These are phyloP conservation scores for Eumeta japonica DNA, from an alignment of 1,140 invertebrate species.

Conservation along the genomic window DNA sequence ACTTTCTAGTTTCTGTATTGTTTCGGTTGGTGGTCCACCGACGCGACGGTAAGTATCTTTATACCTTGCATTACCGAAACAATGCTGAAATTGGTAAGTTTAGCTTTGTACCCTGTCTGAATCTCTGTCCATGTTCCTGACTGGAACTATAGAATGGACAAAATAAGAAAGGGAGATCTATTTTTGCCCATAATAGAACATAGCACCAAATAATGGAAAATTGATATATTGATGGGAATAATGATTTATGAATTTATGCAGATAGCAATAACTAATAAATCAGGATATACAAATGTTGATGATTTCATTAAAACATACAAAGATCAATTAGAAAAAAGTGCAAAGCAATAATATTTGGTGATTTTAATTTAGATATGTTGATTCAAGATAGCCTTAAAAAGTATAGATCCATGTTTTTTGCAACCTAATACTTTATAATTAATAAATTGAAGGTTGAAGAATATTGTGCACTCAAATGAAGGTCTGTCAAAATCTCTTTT, in stretches of 20 bases:
- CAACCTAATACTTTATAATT: slow-evolving; percentile 3
- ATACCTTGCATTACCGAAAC: too few species aligned
- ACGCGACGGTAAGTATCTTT: too few species aligned
- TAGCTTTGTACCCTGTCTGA: too few species aligned
- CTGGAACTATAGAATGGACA: slow-evolving; percentile 3
- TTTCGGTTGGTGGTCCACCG: too few species aligned
- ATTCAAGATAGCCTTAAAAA: neutral
- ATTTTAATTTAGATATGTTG: too few species aligned
- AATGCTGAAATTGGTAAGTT: too few species aligned
- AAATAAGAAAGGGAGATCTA: slow-evolving; percentile 5
- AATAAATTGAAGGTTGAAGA: slow-evolving; percentile 5
- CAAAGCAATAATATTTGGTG: too few species aligned
- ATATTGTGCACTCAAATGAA: neutral
- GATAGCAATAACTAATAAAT: slow-evolving; percentile 4
- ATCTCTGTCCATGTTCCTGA: too few species aligned
- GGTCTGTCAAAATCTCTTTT: slow-evolving; percentile 3
- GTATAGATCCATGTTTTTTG: slow-evolving; percentile 1
- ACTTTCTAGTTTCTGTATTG: too few species aligned
- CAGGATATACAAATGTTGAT: slow-evolving; percentile 6
- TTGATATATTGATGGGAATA: slow-evolving; percentile 4
- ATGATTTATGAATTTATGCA: slow-evolving; percentile 4
- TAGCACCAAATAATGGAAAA: neutral
- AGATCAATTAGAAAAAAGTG: slow-evolving; percentile 1
- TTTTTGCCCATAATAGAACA: slow-evolving; percentile 3
- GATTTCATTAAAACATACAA: slow-evolving; percentile 2